Evolutionary conservation across 2,113 vertebrate genomes (phyloP).

Genomic region (Pithys albifrons): DNA sequence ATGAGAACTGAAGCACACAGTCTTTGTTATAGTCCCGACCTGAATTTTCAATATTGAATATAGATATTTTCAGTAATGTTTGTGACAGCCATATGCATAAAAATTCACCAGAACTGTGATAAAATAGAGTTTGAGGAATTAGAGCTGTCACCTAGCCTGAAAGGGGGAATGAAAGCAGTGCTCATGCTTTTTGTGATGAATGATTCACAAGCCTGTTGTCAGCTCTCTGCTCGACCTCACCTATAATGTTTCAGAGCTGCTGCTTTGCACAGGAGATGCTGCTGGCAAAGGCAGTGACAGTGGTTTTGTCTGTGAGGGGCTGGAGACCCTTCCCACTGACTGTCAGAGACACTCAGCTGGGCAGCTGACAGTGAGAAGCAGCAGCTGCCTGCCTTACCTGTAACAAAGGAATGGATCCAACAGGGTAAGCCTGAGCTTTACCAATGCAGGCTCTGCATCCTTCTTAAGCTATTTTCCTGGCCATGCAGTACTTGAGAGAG

Average conservation of each 20-base stretch:
- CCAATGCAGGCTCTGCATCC: background rate
- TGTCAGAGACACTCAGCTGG: fast-evolving
- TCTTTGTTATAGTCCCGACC: background rate
- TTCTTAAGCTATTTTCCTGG: background rate
- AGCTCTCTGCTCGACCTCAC: background rate
- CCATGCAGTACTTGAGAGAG: background rate
- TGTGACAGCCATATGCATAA: background rate
- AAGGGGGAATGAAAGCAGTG: background rate
- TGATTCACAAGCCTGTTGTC: background rate
- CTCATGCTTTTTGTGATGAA: background rate
- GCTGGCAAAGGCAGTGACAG: background rate
- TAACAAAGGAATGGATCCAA: background rate
- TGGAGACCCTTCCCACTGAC: background rate
- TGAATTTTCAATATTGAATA: background rate
- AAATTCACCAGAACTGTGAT: background rate
- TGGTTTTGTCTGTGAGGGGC: background rate
- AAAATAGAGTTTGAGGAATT: background rate
- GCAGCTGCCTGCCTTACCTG: background rate
- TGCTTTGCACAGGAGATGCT: background rate
- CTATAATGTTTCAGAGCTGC: background rate
- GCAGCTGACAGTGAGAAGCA: background rate
- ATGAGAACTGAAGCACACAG: fast-evolving
- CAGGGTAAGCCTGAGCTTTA: background rate
- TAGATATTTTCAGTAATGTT: background rate
- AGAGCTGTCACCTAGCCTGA: background rate